These are phyloP conservation scores for Thunnus thynnus DNA, from an alignment of 2,113 vertebrate species.

Conservation along the genomic window DNA sequence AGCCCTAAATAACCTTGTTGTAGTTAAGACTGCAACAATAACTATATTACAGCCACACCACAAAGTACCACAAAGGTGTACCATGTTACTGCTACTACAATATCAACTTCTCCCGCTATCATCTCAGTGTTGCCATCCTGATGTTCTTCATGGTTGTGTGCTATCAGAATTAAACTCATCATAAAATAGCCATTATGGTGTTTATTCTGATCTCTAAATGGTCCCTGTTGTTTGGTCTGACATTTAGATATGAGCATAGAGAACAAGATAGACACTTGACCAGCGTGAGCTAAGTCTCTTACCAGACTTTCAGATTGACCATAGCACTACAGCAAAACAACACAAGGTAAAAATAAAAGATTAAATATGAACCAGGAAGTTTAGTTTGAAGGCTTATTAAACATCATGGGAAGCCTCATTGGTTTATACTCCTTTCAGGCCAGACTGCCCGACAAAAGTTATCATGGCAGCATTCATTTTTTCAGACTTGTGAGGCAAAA, in stretches of 20 bases:
- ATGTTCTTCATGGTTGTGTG: not conserved
- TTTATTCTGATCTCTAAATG: not conserved
- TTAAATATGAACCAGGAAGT: not conserved
- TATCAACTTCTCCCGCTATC: not conserved
- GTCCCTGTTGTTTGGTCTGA: not conserved
- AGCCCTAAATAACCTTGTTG: slow-evolving; percentile 3
- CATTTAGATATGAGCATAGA: not conserved
- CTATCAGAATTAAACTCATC: not conserved
- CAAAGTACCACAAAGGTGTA: not conserved
- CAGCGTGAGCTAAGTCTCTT: too few relatives aligned
- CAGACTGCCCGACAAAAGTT: not conserved
- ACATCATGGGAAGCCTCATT: not conserved
- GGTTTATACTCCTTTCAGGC: not conserved
- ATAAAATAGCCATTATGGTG: not conserved
- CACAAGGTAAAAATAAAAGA: not conserved
- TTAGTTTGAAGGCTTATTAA: slow-evolving; percentile 4
- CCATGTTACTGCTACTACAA: not conserved
- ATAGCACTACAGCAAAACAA: not conserved
- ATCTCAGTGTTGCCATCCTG: not conserved
- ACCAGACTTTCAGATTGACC: not conserved
- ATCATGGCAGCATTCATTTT: not conserved
- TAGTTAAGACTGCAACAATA: not conserved
- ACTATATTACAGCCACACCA: not conserved
- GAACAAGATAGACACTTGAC: not conserved
- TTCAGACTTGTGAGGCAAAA: not conserved